phyloP scores from a whole-genome alignment of 2,888 invertebrate species.

The Acronicta leporina region DNA sequence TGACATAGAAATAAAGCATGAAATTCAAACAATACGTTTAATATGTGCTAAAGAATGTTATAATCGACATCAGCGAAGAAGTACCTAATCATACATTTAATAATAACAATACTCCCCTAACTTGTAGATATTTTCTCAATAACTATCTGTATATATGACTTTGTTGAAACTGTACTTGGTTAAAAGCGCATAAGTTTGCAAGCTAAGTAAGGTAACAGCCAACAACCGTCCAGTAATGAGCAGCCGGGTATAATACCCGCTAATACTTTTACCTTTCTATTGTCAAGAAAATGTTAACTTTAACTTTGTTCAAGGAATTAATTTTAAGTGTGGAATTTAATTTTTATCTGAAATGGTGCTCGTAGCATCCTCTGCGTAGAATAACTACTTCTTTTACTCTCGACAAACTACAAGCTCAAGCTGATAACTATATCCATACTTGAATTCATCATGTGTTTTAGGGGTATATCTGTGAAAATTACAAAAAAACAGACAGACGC shows the following conservation, averaged over 20 bases:
- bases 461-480: too few species aligned
- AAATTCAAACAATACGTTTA: too few species aligned
- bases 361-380: too few species aligned
- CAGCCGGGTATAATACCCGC: constrained; percentile 18
- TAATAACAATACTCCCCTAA: not conserved
- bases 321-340: constrained; percentile 3
- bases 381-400: too few species aligned
- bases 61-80: not conserved
- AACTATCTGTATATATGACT: not conserved
- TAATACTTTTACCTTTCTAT: constrained; percentile 36
- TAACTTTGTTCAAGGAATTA: constrained; percentile 13
- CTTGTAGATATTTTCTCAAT: constrained; percentile 4
- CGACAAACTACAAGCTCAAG: too few species aligned
- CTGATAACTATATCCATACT: too few species aligned
- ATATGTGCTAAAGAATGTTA: too few species aligned
- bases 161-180: constrained; percentile 22
- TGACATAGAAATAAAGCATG: too few species aligned
- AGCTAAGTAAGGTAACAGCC: constrained; percentile 24
- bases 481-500: too few species aligned
- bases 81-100: not conserved
- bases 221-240: constrained; percentile 26
- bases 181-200: constrained; percentile 37
- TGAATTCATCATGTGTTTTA: too few species aligned
- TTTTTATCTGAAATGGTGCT: too few species aligned
- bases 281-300: constrained; percentile 29